A percentile compares a stretch with the other conserved stretches of the same genome.
Conservation (phyloP, 2,113 vertebrate species). For the Podarcis muralis region DNA sequence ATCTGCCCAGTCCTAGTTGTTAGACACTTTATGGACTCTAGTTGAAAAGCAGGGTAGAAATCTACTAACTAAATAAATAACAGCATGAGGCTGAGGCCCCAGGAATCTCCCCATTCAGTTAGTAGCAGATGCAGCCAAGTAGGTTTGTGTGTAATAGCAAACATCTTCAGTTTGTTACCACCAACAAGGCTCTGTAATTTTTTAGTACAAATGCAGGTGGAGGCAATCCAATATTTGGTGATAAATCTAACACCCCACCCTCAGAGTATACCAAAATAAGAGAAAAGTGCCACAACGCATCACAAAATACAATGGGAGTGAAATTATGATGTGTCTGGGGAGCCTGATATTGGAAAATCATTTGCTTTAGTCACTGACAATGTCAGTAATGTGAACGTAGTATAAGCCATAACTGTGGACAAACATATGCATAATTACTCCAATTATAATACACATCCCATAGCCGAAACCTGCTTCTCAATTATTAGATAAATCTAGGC, state of each 20-base stretch:
- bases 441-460: not conserved
- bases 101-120: not conserved
- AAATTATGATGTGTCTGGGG: not conserved
- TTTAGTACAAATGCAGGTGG: not conserved
- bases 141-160: not conserved
- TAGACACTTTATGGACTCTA: too few species aligned
- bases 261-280: not conserved
- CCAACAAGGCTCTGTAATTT: not conserved
- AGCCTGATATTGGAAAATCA: not conserved
- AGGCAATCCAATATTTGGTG: not conserved
- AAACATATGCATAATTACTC: not conserved
- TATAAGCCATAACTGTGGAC: not conserved
- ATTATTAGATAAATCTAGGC: not conserved
- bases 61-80: not conserved
- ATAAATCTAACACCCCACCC: not conserved
- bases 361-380: not conserved
- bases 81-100: not conserved
- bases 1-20: too few species aligned
- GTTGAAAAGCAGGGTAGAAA: too few species aligned
- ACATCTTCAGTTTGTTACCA: not conserved
- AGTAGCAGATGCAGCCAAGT: not conserved
- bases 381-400: not conserved
- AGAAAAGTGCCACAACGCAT: not conserved
- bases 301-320: not conserved
- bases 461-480: not conserved